Evolutionary conservation across 2,888 invertebrate species (phyloP), one percentile per base, ranked within the genome.

Genomic region (Gari tellinella): DNA sequence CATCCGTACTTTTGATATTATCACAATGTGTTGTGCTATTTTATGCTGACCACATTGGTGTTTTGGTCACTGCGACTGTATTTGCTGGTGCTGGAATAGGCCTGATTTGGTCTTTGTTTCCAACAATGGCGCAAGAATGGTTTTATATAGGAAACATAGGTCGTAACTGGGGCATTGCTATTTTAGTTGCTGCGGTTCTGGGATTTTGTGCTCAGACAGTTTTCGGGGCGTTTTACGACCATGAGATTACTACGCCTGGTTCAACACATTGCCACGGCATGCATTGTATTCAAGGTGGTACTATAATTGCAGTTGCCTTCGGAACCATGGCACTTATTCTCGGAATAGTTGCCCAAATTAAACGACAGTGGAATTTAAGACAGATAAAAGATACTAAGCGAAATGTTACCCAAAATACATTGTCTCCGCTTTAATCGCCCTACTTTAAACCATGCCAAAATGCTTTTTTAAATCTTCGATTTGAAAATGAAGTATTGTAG

Each of bases 81-180:
- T 26, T 68, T 37, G 61, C 52, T 14, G 79, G 75, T 1, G 37
- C 72, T 5, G 64, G 72, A 12, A 57, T 68, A 1, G 70, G 67
- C n/a, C 68, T 72, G 3, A 46, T 75, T 2, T 79, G 79, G 79
- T 62, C 72, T 15, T 26, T 79, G 14, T 52, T 53, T 0, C 79
- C 79, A 2, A 66, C 79, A 2, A 55, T 79, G 1, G 57, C 72
- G 62, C 72, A 69, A 26, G 79, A 79, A 49, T 55, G 53, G 57
- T 79, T 75, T 55, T 72, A 62, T 23, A 55, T 79, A 4, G 52
- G 61, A 21, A 61, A 75, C 41, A 31, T 79, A 7, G 79, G 79
- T 10, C 49, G 79, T 48, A 79, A 79, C 64, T 79, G 79, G 79
- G 79, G 79, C 7, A 72, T 72, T 12, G 60, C 65, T 12, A 49